Evolutionary conservation across 2,797 vertebrate genomes (phyloP).

Genomic region (Macropus fuliginosus): DNA sequence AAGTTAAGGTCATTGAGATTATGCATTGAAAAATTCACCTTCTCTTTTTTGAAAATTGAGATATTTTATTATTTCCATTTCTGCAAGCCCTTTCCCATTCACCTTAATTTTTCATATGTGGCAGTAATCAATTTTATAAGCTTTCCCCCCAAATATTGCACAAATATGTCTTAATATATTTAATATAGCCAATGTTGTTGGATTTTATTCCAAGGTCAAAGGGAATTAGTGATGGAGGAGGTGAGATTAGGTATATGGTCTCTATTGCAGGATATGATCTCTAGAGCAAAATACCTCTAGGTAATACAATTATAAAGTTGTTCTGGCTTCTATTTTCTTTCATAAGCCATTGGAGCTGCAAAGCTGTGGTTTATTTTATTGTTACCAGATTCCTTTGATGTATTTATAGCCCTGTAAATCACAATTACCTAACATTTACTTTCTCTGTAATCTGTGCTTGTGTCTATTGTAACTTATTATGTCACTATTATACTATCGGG

Average conservation of each 20-base stretch:
- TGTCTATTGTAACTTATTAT: slow-evolving; percentile 70
- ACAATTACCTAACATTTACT: slow-evolving; percentile 67
- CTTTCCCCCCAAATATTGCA: background rate
- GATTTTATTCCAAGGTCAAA: slow-evolving; percentile 1
- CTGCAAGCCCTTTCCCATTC: background rate
- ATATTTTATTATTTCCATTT: background rate
- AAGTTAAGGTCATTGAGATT: background rate
- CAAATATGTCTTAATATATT: slow-evolving; percentile 26
- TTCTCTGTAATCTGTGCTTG: slow-evolving; percentile 57
- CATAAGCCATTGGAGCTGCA: slow-evolving; percentile 8
- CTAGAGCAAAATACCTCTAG: background rate
- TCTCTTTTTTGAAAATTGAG: background rate
- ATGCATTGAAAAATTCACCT: background rate
- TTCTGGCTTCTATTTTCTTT: background rate
- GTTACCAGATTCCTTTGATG: slow-evolving; percentile 57
- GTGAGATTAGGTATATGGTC: background rate
- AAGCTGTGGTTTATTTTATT: slow-evolving; percentile 59
- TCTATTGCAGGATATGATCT: background rate
- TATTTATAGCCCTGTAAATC: slow-evolving; percentile 66
- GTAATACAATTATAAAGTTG: background rate
- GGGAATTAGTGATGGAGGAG: background rate
- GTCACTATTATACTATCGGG: slow-evolving; percentile 57
- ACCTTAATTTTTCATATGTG: background rate
- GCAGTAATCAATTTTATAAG: slow-evolving; percentile 15
- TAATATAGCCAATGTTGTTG: slow-evolving; percentile 25